Percentiles rank a stretch among this genome's conserved stretches.
phyloP scores from a whole-genome alignment of 2,113 vertebrate species.

The Orycteropus afer region DNA sequence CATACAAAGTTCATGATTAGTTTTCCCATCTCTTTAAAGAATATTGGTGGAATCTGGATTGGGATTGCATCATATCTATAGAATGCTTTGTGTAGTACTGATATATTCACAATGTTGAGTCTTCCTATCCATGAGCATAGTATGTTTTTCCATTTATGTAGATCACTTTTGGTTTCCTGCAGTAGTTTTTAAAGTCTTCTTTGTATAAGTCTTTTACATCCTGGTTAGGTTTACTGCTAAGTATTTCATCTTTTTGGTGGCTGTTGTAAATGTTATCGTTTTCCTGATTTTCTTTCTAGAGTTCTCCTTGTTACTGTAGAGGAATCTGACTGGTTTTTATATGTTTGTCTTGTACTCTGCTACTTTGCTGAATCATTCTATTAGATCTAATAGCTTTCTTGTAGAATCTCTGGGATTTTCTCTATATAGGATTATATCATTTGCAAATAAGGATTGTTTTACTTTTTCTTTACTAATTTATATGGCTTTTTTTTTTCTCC shows the following conservation, averaged over 20 bases:
- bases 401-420: neutral
- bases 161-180: neutral
- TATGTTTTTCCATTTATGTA: neutral
- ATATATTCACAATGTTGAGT: neutral
- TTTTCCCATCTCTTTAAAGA: too few relatives aligned
- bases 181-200: neutral
- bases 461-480: neutral
- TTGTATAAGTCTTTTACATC: neutral
- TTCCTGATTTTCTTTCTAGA: neutral
- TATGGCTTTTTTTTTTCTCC: neutral
- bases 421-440: neutral
- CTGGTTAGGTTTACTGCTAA: neutral
- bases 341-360: neutral
- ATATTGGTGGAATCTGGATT: too few relatives aligned
- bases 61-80: too few relatives aligned
- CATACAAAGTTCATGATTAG: too few relatives aligned
- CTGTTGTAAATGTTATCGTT: neutral
- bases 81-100: neutral
- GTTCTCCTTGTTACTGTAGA: neutral
- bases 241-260: neutral
- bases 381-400: neutral
- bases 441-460: neutral
- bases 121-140: neutral
- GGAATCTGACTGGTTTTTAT: neutral
- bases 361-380: neutral